Percentiles rank a stretch among this genome's conserved stretches.
Conservation (phyloP, 2,113 vertebrate species). For the Poecile atricapillus region DNA sequence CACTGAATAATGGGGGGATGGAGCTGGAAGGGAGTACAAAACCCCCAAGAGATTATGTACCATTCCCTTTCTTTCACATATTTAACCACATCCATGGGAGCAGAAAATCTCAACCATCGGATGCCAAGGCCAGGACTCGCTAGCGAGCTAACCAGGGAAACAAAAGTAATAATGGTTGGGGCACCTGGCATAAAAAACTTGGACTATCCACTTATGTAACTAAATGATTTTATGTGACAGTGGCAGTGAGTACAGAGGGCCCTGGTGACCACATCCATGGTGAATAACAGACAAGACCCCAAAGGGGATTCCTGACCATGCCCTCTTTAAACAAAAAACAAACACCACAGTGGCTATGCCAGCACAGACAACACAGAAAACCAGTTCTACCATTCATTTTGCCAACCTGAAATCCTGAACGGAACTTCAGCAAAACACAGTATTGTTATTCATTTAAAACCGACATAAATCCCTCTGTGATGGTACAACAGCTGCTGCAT, state of each 20-base stretch:
- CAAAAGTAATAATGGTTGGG: background rate
- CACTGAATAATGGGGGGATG: background rate
- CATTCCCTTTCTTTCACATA: background rate
- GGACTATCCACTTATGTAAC: background rate
- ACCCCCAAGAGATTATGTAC: background rate
- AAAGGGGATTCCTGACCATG: fast-evolving
- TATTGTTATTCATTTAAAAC: background rate
- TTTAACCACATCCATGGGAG: background rate
- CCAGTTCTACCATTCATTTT: background rate
- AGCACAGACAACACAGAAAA: background rate
- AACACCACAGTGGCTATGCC: background rate
- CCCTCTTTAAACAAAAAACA: background rate
- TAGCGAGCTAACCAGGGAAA: background rate
- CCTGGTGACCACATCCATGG: background rate
- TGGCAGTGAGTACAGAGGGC: background rate
- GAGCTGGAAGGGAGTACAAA: background rate
- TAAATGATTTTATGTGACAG: background rate
- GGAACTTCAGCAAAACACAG: background rate
- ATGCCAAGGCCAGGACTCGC: background rate
- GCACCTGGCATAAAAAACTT: background rate
- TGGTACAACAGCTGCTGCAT: background rate
- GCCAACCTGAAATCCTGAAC: background rate
- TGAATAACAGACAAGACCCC: background rate
- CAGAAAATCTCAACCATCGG: background rate
- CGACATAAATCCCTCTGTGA: background rate